Percentiles rank a stretch among this genome's conserved stretches.
phyloP scores from a whole-genome alignment of 2,797 vertebrate species.

The Gymnoscopelus microlampas region DNA sequence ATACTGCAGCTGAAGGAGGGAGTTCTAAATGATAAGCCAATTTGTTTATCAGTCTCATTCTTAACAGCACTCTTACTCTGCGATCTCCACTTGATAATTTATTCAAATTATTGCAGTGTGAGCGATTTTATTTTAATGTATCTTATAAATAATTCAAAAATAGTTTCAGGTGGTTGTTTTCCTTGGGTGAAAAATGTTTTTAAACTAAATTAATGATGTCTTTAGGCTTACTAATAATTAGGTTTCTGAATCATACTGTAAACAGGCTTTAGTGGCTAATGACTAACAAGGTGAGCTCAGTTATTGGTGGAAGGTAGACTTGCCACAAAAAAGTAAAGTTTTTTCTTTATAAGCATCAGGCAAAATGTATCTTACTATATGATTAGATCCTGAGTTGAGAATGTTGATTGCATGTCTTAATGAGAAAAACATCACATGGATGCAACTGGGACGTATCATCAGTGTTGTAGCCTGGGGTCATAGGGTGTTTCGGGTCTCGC shows the following conservation, averaged over 20 bases:
- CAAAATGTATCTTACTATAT: not conserved
- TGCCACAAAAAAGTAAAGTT: too few species aligned
- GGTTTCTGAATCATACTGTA: slow-evolving; percentile 52
- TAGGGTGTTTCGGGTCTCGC: too few species aligned
- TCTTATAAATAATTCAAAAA: slow-evolving; percentile 70
- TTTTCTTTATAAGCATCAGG: too few species aligned
- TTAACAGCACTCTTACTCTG: slow-evolving; percentile 36
- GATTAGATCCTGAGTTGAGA: slow-evolving; percentile 17
- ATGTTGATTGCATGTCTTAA: slow-evolving; percentile 32
- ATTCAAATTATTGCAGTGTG: slow-evolving; percentile 54
- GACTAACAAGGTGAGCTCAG: slow-evolving; percentile 23
- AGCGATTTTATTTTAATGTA: slow-evolving; percentile 57
- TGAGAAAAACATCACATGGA: too few species aligned
- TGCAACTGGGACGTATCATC: too few species aligned
- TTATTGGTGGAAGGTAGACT: too few species aligned
- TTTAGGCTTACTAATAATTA: slow-evolving; percentile 64
- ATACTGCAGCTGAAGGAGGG: too few species aligned
- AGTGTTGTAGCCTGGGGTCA: too few species aligned
- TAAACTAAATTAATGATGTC: slow-evolving; percentile 65
- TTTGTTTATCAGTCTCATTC: slow-evolving; percentile 14
- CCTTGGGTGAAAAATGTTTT: slow-evolving; percentile 58
- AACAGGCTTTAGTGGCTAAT: slow-evolving; percentile 45
- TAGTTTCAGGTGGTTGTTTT: slow-evolving; percentile 72
- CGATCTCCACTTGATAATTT: slow-evolving; percentile 45
- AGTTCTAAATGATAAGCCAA: too few species aligned